Evolutionary conservation across 1,140 invertebrate species (phyloP).

Genomic region (Tetranychus cinnabarinus): DNA sequence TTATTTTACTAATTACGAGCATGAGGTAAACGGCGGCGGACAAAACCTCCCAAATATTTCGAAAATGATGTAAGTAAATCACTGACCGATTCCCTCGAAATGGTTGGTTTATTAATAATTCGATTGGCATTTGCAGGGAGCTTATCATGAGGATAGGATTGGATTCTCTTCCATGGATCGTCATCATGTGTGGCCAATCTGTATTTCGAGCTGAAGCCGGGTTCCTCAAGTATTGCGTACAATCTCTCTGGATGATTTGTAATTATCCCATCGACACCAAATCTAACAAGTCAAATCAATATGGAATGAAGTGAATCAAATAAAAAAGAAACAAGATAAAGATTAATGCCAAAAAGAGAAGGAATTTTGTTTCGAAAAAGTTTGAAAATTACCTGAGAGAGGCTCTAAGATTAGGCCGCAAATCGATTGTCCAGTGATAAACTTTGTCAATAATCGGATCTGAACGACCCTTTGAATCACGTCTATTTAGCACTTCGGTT

Average conservation of each 20-base stretch:
- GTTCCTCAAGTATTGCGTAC: slow-evolving; percentile 8
- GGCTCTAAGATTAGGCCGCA: slow-evolving; percentile 7
- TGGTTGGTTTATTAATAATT: background rate
- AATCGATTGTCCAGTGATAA: slow-evolving; percentile 16
- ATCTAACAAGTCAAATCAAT: background rate
- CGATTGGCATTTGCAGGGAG: background rate
- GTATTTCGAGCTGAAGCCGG: slow-evolving; percentile 5
- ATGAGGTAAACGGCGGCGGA: background rate
- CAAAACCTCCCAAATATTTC: slow-evolving; percentile 2
- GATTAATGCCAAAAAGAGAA: background rate
- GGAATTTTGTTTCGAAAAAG: background rate
- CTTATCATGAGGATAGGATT: background rate
- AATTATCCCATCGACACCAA: slow-evolving; percentile 13
- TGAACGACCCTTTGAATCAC: slow-evolving; percentile 1
- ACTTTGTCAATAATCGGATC: slow-evolving; percentile 10
- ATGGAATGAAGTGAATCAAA: too few relatives aligned
- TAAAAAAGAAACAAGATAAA: too few relatives aligned
- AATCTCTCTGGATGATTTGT: slow-evolving; percentile 14
- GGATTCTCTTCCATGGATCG: slow-evolving; percentile 8
- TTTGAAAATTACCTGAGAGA: slow-evolving; percentile 4
- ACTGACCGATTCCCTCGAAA: background rate
- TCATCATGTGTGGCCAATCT: slow-evolving; percentile 12
- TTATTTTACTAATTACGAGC: too few relatives aligned
- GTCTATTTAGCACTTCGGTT: background rate
- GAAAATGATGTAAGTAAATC: slow-evolving; percentile 5